These are phyloP conservation scores for Scaptodrosophila latifasciaeformis DNA, from an alignment of 2,888 invertebrate genomes.

Conservation along the genomic window DNA sequence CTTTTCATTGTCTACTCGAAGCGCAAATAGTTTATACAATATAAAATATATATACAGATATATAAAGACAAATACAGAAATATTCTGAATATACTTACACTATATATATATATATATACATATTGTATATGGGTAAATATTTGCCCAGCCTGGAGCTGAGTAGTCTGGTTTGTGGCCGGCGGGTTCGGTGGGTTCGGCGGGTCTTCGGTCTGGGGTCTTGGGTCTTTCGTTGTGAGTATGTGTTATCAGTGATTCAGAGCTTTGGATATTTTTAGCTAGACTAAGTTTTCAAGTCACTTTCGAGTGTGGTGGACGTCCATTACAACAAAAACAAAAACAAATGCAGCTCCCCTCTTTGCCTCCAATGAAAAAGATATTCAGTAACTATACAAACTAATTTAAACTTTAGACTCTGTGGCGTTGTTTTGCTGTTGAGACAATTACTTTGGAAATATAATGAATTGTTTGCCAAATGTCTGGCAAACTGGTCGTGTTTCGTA, in stretches of 20 bases:
- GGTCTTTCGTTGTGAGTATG: constrained; percentile 33
- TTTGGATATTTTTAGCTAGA: constrained; percentile 21
- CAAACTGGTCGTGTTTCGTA: too few relatives aligned
- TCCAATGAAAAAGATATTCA: background rate
- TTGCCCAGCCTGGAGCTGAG: constrained; percentile 25
- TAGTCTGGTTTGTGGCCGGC: constrained; percentile 12
- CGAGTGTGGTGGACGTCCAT: too few relatives aligned
- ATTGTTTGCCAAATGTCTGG: too few relatives aligned
- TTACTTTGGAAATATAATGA: background rate
- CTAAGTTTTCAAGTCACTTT: background rate
- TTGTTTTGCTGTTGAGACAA: constrained; percentile 11
- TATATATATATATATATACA: background rate
- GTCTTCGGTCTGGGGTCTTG: constrained; percentile 5
- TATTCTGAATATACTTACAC: too few relatives aligned
- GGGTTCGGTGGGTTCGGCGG: too few relatives aligned
- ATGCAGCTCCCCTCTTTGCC: constrained; percentile 11
- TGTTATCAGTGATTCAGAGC: constrained; percentile 52
- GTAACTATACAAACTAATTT: background rate
- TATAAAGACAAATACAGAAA: too few relatives aligned
- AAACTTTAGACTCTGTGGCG: constrained; percentile 37
- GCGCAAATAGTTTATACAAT: too few relatives aligned
- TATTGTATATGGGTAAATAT: constrained; percentile 24
- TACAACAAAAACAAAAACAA: constrained; percentile 1
- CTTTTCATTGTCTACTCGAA: too few relatives aligned
- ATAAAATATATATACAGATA: too few relatives aligned